phyloP scores from a whole-genome alignment of 2,888 invertebrate species.

The Noctua fimbriata region DNA sequence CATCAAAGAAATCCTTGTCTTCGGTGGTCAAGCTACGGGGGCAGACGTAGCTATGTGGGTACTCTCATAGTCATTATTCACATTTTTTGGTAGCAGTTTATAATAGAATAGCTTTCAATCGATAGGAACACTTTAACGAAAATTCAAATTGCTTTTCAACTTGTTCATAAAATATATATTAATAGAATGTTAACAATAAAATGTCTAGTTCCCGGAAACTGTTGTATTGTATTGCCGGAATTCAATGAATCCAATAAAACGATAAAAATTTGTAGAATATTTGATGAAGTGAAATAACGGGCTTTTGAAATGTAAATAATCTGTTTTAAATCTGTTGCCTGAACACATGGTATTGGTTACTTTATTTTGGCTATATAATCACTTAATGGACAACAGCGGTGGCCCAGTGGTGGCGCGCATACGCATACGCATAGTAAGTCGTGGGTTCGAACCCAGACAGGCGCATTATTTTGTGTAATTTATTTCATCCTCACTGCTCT shows the following conservation, averaged over 20 bases:
- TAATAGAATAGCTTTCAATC: background rate
- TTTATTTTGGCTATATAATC: background rate
- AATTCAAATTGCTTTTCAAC: background rate
- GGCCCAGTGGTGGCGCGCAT: no score
- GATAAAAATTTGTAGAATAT: conserved; percentile 13
- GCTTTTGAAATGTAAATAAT: background rate
- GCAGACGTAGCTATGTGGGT: no score
- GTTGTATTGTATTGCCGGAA: conserved; percentile 22
- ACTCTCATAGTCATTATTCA: background rate
- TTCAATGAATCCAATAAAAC: conserved; percentile 22
- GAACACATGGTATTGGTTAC: background rate
- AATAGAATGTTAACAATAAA: background rate
- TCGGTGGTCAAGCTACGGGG: no score
- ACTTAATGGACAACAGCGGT: no score
- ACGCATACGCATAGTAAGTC: no score
- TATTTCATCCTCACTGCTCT: no score
- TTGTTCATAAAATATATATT: conserved; percentile 7
- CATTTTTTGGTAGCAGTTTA: background rate
- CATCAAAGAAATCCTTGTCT: no score
- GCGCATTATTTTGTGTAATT: no score
- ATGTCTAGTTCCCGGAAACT: conserved; percentile 13
- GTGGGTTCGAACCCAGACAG: no score
- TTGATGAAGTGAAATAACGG: conserved; percentile 9
- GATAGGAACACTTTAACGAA: conserved; percentile 4
- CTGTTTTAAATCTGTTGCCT: background rate